These are phyloP conservation scores for Picathartes gymnocephalus DNA, from an alignment of 2,113 vertebrate species.

Conservation along the genomic window DNA sequence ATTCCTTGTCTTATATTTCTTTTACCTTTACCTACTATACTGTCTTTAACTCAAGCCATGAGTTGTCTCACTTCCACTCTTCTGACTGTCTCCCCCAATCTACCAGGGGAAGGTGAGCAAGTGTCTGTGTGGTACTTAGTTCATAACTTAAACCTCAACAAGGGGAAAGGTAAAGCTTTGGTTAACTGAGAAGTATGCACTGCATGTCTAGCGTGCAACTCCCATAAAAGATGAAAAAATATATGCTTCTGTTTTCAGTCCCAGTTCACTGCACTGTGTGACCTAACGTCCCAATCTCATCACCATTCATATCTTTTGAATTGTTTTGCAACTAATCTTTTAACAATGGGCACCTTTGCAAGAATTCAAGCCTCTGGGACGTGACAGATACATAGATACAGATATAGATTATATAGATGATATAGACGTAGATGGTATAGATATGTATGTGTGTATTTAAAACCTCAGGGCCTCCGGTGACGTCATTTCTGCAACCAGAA, in stretches of 20 bases:
- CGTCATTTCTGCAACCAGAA: not conserved
- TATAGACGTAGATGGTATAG: not conserved
- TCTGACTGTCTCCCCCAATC: not conserved
- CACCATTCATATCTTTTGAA: not conserved
- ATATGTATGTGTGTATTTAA: too few species aligned
- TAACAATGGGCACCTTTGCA: not conserved
- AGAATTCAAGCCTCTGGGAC: not conserved
- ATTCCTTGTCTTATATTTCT: not conserved
- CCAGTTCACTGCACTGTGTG: not conserved
- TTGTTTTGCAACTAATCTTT: not conserved
- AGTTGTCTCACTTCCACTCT: not conserved
- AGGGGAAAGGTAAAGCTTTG: not conserved
- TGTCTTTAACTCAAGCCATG: not conserved
- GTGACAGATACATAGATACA: not conserved
- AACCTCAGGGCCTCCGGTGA: too few species aligned
- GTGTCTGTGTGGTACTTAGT: not conserved
- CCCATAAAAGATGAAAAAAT: not conserved
- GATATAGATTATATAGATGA: not conserved
- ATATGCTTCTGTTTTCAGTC: not conserved
- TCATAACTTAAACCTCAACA: not conserved
- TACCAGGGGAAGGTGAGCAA: not conserved
- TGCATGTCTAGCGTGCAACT: not conserved
- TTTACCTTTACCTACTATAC: not conserved
- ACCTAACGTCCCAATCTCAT: not conserved
- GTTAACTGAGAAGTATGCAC: not conserved